Evolutionary conservation across 2,113 vertebrate genomes (phyloP).

Genomic region (Scatophagus argus): DNA sequence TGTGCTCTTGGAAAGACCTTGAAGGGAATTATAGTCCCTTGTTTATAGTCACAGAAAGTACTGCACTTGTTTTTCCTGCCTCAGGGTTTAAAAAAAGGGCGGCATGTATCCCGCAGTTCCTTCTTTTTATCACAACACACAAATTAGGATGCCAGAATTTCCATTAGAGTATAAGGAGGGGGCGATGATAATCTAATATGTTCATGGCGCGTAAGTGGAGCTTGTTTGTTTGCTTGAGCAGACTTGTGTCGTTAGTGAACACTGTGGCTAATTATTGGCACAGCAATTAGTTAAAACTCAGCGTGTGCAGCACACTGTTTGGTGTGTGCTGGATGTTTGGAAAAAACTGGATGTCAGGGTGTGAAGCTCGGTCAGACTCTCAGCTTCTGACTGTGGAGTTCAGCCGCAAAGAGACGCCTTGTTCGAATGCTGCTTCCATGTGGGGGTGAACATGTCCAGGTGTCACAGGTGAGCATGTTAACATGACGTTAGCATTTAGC

Average conservation of each 20-base stretch:
- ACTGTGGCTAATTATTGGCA: constrained; percentile 37
- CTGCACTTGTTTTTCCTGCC: constrained; percentile 3
- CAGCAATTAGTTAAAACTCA: constrained; percentile 5
- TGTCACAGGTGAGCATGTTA: too few species aligned
- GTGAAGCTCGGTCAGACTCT: background rate
- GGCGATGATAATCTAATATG: constrained; percentile 32
- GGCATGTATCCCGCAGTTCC: background rate
- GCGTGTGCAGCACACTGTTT: constrained; percentile 9
- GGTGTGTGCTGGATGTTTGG: background rate
- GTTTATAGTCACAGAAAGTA: constrained; percentile 2
- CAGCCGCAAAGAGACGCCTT: background rate
- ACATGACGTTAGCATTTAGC: too few species aligned
- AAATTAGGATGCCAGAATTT: constrained; percentile 38
- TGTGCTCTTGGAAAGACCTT: constrained; percentile 18
- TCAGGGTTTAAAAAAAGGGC: background rate
- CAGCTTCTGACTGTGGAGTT: background rate
- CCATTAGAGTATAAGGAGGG: constrained; percentile 15
- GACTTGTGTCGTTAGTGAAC: constrained; percentile 20
- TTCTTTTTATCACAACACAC: constrained; percentile 41
- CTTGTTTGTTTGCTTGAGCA: constrained; percentile 42
- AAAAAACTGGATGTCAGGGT: background rate
- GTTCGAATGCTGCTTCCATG: background rate
- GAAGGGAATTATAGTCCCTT: constrained; percentile 11
- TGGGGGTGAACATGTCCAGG: too few species aligned
- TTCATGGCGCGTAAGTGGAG: constrained; percentile 32